Evolutionary conservation across 2,113 vertebrate genomes (phyloP).

Genomic region (Isurus oxyrinchus): DNA sequence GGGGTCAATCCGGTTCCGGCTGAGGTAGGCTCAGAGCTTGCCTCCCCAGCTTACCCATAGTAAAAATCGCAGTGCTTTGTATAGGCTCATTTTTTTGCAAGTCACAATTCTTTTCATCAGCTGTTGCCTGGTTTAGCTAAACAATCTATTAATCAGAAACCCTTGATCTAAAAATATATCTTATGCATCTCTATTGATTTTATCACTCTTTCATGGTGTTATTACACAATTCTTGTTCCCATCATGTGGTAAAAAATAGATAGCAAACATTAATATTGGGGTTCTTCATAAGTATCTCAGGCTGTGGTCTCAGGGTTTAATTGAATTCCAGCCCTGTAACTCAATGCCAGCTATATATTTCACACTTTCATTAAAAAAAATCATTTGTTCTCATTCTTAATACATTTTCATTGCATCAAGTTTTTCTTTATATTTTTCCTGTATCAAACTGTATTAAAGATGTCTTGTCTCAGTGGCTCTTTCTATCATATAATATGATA

Average conservation of each 20-base stretch:
- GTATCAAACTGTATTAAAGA: constrained; percentile 16
- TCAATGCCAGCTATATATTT: constrained; percentile 1
- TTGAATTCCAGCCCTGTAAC: background rate
- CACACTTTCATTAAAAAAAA: constrained; percentile 3
- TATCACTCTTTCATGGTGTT: background rate
- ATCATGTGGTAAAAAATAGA: background rate
- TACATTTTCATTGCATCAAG: constrained; percentile 10
- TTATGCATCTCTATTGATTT: background rate
- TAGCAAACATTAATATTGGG: background rate
- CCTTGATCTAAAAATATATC: background rate
- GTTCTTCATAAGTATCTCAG: background rate
- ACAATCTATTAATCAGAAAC: background rate
- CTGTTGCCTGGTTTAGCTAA: background rate
- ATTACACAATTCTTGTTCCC: background rate
- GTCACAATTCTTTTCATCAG: background rate
- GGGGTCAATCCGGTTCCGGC: background rate
- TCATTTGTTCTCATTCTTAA: constrained; percentile 14
- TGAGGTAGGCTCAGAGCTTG: background rate
- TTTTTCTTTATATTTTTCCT: constrained; percentile 8
- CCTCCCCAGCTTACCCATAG: background rate
- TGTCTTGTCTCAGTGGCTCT: constrained; percentile 15
- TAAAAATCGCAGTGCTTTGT: background rate
- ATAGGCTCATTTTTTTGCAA: background rate
- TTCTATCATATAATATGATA: constrained; percentile 26
- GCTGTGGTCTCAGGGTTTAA: background rate